These are phyloP conservation scores for Anthopleura xanthogrammica DNA, from an alignment of 92 coral and sea anemone genomes.

Conservation along the genomic window DNA sequence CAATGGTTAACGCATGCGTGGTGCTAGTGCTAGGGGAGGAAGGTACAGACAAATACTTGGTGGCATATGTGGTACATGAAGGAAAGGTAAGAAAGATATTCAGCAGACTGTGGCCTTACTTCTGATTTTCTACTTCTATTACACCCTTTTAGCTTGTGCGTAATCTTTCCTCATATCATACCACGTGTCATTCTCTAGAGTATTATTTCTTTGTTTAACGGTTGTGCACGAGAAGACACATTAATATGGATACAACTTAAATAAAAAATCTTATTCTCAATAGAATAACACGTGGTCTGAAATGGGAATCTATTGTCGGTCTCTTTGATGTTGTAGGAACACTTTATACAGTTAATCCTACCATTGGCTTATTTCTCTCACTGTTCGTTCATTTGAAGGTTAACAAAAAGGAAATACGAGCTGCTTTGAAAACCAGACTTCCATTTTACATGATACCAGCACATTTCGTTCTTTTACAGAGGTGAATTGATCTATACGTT, in stretches of 20 bases:
- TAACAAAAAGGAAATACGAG: slow-evolving; percentile 75
- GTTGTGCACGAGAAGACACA: no score
- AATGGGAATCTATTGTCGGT: no score
- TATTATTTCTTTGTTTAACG: no score
- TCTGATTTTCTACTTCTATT: no score
- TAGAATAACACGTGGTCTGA: no score
- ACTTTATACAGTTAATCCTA: background rate
- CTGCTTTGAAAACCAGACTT: slow-evolving; percentile 69
- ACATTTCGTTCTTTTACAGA: slow-evolving; percentile 75
- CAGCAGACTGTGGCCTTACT: no score
- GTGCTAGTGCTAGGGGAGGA: slow-evolving; percentile 80
- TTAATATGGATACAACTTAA: no score
- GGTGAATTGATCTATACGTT: slow-evolving; percentile 31
- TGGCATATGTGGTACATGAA: slow-evolving; percentile 85
- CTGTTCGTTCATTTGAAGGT: slow-evolving; percentile 40
- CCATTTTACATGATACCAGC: slow-evolving; percentile 91
- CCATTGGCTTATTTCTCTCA: background rate
- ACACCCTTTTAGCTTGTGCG: no score
- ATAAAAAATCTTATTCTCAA: no score
- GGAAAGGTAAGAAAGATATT: slow-evolving; percentile 59
- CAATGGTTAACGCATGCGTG: slow-evolving; percentile 69
- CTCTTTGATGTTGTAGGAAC: background rate
- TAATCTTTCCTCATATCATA: no score
- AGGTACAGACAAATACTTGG: slow-evolving; percentile 75
- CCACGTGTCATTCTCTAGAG: no score